Percentiles rank a stretch among this genome's conserved stretches.
Conservation (phyloP, 2,797 vertebrate genomes). For the Esox lucius region DNA sequence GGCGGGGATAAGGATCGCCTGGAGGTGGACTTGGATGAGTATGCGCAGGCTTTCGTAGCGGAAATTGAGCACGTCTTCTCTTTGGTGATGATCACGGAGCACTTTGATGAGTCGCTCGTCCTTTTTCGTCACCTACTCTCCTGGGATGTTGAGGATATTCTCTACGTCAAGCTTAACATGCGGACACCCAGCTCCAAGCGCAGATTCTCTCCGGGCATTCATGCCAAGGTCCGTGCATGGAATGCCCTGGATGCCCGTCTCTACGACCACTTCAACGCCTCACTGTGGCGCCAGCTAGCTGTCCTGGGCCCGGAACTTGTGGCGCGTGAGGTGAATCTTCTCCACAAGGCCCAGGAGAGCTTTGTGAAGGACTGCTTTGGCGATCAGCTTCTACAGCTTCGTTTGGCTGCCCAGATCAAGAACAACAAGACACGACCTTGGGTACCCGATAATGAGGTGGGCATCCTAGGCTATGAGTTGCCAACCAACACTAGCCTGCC, state of each 20-base stretch:
- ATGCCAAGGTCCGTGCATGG: constrained; percentile 76
- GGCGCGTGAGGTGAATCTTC: constrained; percentile 73
- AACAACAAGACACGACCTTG: constrained; percentile 86
- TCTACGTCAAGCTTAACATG: constrained; percentile 86
- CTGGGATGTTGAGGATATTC: constrained; percentile 85
- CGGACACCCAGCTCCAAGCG: constrained; percentile 75
- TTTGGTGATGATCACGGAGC: constrained; percentile 85
- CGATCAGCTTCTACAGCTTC: constrained; percentile 64
- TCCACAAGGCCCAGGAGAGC: constrained; percentile 74
- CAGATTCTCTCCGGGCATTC: constrained; percentile 67
- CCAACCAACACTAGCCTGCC: constrained; percentile 57
- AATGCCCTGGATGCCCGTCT: constrained; percentile 79
- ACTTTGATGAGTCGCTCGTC: constrained; percentile 87
- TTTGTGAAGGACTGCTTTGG: constrained; percentile 78
- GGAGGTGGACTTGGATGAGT: constrained; percentile 52
- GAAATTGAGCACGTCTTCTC: constrained; percentile 81
- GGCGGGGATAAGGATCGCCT: constrained; percentile 81
- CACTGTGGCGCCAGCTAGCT: constrained; percentile 79
- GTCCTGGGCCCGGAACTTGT: constrained; percentile 74
- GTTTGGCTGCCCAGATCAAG: constrained; percentile 76
- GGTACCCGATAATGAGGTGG: constrained; percentile 83
- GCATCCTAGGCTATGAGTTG: constrained; percentile 85
- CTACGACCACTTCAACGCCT: constrained; percentile 85
- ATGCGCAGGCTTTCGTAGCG: constrained; percentile 70
- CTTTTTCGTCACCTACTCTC: constrained; percentile 81